Conservation (phyloP, 2,888 invertebrate genomes). For the Heliconius ismenius region DNA sequence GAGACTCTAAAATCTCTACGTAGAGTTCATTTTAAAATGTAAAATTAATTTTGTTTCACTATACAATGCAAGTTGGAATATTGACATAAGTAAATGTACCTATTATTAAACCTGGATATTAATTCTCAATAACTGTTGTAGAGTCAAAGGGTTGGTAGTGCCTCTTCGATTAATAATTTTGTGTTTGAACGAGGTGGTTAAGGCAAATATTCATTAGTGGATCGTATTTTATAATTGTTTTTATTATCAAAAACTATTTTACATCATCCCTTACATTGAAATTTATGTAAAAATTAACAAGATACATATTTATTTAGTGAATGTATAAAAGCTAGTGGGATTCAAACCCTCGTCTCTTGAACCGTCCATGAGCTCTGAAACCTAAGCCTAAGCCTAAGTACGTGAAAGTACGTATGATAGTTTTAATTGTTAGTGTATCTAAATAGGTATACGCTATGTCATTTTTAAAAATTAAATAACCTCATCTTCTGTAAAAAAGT, state of each 20-base stretch:
- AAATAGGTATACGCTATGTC: too few species aligned
- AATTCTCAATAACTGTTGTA: conserved; percentile 40
- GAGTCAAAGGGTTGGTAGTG: conserved; percentile 30
- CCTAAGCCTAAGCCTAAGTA: too few species aligned
- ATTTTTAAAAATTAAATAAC: too few species aligned
- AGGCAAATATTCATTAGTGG: background rate
- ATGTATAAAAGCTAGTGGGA: too few species aligned
- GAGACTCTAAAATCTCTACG: background rate
- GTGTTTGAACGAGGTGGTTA: conserved; percentile 6
- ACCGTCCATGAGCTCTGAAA: too few species aligned
- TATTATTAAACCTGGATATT: conserved; percentile 44
- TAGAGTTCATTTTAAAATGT: background rate
- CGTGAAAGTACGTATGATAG: too few species aligned
- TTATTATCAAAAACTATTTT: background rate
- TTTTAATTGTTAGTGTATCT: too few species aligned
- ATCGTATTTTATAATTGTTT: background rate
- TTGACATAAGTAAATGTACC: conserved; percentile 46
- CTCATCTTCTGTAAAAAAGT: too few species aligned
- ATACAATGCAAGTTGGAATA: conserved; percentile 42
- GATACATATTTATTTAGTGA: too few species aligned
- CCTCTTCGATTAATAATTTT: conserved; percentile 32
- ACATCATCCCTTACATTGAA: background rate
- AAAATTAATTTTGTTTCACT: conserved; percentile 12
- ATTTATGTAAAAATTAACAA: too few species aligned
- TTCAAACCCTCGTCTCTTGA: too few species aligned